phyloP scores from a whole-genome alignment of 1,140 invertebrate genomes.

The Drosophila guanche region DNA sequence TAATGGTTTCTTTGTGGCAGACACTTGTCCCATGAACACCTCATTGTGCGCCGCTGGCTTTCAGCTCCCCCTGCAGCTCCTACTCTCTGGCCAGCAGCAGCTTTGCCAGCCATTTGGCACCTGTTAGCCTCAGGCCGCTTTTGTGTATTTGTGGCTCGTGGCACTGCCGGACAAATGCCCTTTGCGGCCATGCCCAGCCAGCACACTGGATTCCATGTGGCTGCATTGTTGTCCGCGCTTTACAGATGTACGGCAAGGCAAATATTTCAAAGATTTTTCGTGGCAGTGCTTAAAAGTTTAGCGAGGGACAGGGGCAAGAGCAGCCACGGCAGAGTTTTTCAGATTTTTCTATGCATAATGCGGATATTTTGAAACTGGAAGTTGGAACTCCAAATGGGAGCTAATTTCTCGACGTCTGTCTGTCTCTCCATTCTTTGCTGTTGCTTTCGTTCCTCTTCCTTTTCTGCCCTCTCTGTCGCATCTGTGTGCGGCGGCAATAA shows the following conservation, averaged over 20 bases:
- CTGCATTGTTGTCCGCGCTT: slow-evolving; percentile 42
- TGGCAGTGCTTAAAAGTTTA: slow-evolving; percentile 36
- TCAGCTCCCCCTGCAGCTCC: slow-evolving; percentile 3
- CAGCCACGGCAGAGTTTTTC: background rate
- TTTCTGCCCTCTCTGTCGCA: slow-evolving; percentile 41
- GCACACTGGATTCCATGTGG: slow-evolving; percentile 8
- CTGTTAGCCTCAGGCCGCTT: slow-evolving; percentile 9
- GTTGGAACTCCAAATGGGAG: slow-evolving; percentile 23
- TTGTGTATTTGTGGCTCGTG: slow-evolving; percentile 22
- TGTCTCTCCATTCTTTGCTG: background rate
- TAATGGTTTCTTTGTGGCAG: no score
- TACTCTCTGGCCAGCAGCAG: background rate
- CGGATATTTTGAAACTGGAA: slow-evolving; percentile 5
- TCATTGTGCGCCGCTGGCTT: background rate
- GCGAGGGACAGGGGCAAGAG: slow-evolving; percentile 6
- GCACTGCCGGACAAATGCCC: slow-evolving; percentile 37
- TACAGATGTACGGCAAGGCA: slow-evolving; percentile 11
- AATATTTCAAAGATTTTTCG: slow-evolving; percentile 29
- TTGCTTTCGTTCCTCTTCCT: background rate
- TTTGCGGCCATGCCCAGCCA: background rate
- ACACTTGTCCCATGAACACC: no score
- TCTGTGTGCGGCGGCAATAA: slow-evolving; percentile 75
- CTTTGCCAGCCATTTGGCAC: slow-evolving; percentile 7
- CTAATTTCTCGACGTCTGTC: slow-evolving; percentile 34
- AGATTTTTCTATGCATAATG: slow-evolving; percentile 68